Evolutionary conservation across 1,140 invertebrate species (phyloP).

Genomic region (Campodea augens): DNA sequence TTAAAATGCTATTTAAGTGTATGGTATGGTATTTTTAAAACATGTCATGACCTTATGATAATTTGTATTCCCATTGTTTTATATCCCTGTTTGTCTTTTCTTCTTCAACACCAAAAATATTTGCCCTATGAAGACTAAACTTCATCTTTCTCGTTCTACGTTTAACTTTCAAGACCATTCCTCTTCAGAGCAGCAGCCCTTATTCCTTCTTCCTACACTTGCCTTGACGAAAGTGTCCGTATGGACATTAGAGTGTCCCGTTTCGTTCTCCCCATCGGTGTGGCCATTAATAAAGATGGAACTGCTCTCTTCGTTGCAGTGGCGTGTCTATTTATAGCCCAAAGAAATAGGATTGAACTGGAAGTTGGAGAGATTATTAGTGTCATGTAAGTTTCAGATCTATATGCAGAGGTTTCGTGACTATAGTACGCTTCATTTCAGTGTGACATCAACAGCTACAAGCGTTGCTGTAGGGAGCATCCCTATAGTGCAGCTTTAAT

Average conservation of each 20-base stretch:
- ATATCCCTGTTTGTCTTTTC: no score
- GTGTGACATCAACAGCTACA: slow-evolving; percentile 73
- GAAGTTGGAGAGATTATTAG: slow-evolving; percentile 58
- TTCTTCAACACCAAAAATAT: no score
- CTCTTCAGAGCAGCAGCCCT: slow-evolving; percentile 85
- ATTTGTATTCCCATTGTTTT: no score
- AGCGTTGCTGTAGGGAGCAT: slow-evolving; percentile 84
- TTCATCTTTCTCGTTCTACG: neutral
- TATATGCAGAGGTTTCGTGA: no score
- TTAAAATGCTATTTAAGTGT: no score
- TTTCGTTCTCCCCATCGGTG: slow-evolving; percentile 77
- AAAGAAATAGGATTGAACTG: slow-evolving; percentile 64
- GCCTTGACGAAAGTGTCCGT: slow-evolving; percentile 77
- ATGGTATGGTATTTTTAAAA: no score
- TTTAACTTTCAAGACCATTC: slow-evolving; percentile 18
- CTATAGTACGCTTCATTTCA: no score
- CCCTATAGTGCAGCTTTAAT: slow-evolving; percentile 80
- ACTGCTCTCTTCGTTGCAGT: slow-evolving; percentile 78
- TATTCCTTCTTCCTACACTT: slow-evolving; percentile 80
- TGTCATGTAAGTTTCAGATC: slow-evolving; percentile 43
- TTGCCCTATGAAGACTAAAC: no score
- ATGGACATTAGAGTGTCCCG: slow-evolving; percentile 77
- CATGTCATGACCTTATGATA: no score
- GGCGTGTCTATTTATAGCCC: slow-evolving; percentile 78
- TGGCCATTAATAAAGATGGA: slow-evolving; percentile 87